phyloP scores from a whole-genome alignment of 2,113 vertebrate genomes.

The Elaphurus davidianus region DNA sequence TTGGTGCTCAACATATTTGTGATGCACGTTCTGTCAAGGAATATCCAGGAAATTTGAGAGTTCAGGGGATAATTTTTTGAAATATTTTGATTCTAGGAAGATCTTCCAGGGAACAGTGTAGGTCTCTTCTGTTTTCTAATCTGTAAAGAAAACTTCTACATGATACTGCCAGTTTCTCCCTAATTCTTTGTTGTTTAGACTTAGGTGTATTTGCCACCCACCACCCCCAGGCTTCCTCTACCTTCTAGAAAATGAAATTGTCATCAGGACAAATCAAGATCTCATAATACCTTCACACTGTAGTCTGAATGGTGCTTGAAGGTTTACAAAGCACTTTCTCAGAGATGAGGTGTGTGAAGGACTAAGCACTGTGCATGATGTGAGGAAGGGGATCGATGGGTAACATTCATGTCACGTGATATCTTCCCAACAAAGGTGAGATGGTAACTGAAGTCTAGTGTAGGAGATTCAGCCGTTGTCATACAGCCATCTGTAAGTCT shows the following conservation, averaged over 20 bases:
- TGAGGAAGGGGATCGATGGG: neutral
- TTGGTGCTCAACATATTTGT: neutral
- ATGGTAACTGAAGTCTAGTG: neutral
- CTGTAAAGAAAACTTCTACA: neutral
- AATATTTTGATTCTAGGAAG: neutral
- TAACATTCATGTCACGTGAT: too few relatives aligned
- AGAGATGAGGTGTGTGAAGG: neutral
- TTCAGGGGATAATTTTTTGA: neutral
- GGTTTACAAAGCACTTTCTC: neutral
- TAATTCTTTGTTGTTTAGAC: neutral
- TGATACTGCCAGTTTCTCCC: neutral
- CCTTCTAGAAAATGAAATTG: neutral
- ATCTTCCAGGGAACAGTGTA: neutral
- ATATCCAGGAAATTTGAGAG: neutral
- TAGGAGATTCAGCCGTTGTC: neutral
- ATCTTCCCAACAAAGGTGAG: neutral
- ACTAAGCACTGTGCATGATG: neutral
- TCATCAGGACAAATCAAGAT: neutral
- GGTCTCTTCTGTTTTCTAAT: neutral
- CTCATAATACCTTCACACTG: neutral
- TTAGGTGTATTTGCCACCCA: neutral
- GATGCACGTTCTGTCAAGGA: neutral
- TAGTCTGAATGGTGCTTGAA: neutral
- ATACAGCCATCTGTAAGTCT: fast-evolving
- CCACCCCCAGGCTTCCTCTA: neutral